Percentiles rank a stretch among this genome's conserved stretches.
Evolutionary conservation across 1,140 invertebrate genomes (phyloP).

Genomic region (Drosophila subpulchrella): DNA sequence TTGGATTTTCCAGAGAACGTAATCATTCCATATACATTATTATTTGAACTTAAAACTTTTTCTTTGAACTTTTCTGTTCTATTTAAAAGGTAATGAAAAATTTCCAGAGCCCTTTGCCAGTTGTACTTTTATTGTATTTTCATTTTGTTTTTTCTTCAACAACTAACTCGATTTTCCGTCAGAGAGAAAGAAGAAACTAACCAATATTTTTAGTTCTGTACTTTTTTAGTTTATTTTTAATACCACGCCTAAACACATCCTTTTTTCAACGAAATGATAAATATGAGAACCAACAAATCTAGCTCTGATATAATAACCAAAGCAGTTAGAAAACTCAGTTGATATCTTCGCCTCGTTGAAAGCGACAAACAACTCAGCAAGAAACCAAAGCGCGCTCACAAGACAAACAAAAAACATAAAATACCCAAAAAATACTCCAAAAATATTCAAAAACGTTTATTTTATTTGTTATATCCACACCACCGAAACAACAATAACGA

Average conservation of each 20-base stretch:
- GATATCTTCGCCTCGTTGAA: conserved; percentile 57
- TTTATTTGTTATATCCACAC: conserved; percentile 54
- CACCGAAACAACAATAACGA: conserved; percentile 39
- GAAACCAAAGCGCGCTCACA: conserved; percentile 61
- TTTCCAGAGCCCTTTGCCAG: conserved; percentile 84
- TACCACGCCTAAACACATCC: conserved; percentile 84
- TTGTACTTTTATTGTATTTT: conserved; percentile 75
- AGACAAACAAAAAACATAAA: conserved; percentile 59
- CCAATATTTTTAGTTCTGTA: conserved; percentile 61
- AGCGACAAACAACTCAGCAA: conserved; percentile 67
- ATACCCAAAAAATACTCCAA: conserved; percentile 45
- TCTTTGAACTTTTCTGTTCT: conserved; percentile 49
- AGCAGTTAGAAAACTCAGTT: conserved; percentile 64
- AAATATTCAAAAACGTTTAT: conserved; percentile 45
- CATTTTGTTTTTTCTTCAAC: conserved; percentile 61
- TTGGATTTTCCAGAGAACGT: conserved; percentile 20
- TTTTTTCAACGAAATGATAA: conserved; percentile 84
- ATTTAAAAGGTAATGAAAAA: conserved; percentile 76
- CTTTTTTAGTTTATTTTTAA: conserved; percentile 73
- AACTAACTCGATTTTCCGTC: conserved; percentile 53
- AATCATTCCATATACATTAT: conserved; percentile 11
- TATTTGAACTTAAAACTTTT: conserved; percentile 39
- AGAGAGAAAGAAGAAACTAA: conserved; percentile 48
- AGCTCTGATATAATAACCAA: conserved; percentile 44
- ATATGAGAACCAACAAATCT: conserved; percentile 82